Evolutionary conservation across 2,113 vertebrate genomes (phyloP), one percentile per base, ranked within the genome.

Genomic region (Cheirogaleus medius): DNA sequence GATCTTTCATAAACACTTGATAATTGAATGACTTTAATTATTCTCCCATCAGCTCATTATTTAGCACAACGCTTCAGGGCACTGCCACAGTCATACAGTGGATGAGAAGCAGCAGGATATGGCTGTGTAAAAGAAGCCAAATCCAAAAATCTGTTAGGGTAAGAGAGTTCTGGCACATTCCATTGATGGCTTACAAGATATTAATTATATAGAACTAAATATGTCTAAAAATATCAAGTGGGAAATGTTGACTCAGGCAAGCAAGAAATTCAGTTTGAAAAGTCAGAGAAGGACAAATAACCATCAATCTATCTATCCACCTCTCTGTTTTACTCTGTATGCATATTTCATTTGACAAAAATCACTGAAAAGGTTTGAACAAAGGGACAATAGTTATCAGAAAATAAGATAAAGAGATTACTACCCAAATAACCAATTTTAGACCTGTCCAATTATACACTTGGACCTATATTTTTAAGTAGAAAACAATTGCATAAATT

Each of bases 121-220:
- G 49, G n/a, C 27, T 80, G 3, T 25, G 56, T 13, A 54, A 77
- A 54, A 32, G 66, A 80, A 88, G 47, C 6, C 82, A 91, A 87
- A 63, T 93, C 27, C 66, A 90, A 93, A 90, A 95, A 78, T 66
- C 66, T 91, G 29, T 86, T 91, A 87, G 54, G 4, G 23, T 86
- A 82, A 52, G 32, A 76, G 5, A 64, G 11, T 86, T 63, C 63
- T 93, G 90, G 60, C 77, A 90, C 58, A 68, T 68, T 89, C 14
- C 25, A 88, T 21, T 60, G 39, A n/a, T 92, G 34, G 2, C 27
- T 86, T 68, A 85, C 32, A 82, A 58, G 37, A 91, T 64, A 96
- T 95, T 87, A 87, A 96, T 95, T 95, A 87, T 39, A 68, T 76
- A 73, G 27, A 97, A 42, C 44, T 82, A 68, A 95, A 89, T 86